A percentile compares a stretch with the other conserved stretches of the same genome.
phyloP scores from a whole-genome alignment of 2,888 invertebrate species.

The Spilarctia lutea region DNA sequence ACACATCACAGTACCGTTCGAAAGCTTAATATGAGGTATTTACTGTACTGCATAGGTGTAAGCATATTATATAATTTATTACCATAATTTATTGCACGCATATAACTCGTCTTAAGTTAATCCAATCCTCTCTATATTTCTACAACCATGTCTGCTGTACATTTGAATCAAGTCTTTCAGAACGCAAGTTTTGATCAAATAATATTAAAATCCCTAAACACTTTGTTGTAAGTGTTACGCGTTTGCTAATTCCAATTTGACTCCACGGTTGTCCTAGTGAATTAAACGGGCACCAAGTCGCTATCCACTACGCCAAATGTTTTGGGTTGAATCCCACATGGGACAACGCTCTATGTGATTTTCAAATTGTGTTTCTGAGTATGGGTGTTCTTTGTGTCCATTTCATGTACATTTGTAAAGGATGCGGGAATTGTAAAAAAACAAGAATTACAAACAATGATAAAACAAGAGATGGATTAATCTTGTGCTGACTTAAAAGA shows the following conservation, averaged over 20 bases:
- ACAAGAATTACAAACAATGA: too few relatives aligned
- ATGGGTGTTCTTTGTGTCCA: too few relatives aligned
- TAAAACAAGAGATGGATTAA: background rate
- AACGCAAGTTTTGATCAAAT: background rate
- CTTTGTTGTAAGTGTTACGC: too few relatives aligned
- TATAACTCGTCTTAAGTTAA: conserved; percentile 1
- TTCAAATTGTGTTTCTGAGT: too few relatives aligned
- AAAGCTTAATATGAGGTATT: conserved; percentile 15
- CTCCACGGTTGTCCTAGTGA: too few relatives aligned
- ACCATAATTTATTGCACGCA: conserved; percentile 7
- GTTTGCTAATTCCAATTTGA: too few relatives aligned
- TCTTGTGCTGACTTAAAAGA: background rate
- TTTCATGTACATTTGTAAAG: too few relatives aligned
- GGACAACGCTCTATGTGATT: too few relatives aligned
- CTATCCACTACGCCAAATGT: too few relatives aligned
- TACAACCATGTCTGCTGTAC: background rate
- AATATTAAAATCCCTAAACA: background rate
- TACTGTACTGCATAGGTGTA: background rate
- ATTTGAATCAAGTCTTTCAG: background rate
- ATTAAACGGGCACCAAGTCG: too few relatives aligned
- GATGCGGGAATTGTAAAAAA: too few relatives aligned
- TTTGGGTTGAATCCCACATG: too few relatives aligned
- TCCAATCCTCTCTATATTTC: background rate
- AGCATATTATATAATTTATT: conserved; percentile 9
- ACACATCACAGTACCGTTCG: conserved; percentile 17